Evolutionary conservation across 2,888 invertebrate species (phyloP).

Genomic region (Drosophila pseudotalamancana): DNA sequence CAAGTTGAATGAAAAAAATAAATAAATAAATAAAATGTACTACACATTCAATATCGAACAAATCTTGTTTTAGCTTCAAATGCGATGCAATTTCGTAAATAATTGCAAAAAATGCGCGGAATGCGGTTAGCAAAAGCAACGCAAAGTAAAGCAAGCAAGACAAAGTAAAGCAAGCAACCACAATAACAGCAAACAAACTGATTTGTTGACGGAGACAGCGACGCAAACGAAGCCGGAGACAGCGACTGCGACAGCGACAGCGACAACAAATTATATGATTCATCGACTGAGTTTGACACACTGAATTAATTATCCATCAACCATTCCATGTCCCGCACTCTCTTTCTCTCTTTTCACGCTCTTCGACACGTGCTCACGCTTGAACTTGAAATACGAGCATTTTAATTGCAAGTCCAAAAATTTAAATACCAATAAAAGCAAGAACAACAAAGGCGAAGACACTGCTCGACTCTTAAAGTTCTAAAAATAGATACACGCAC

Average conservation of each 20-base stretch:
- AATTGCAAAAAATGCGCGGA: constrained; percentile 66
- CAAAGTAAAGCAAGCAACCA: not conserved
- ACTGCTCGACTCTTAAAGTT: constrained; percentile 5
- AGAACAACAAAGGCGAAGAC: constrained; percentile 3
- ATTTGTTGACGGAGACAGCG: constrained; percentile 23
- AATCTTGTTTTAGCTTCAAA: constrained; percentile 42
- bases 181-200: constrained; percentile 10
- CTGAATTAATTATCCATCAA: constrained; percentile 59
- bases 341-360: not conserved
- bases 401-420: constrained; percentile 49
- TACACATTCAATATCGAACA: not conserved
- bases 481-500: constrained; percentile 30
- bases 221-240: constrained; percentile 22
- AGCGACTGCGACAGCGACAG: constrained; percentile 21
- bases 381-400: constrained; percentile 66
- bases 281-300: constrained; percentile 64
- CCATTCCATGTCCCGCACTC: not conserved
- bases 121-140: constrained; percentile 55
- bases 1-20: not conserved
- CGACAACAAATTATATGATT: constrained; percentile 53
- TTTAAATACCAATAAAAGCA: constrained; percentile 63
- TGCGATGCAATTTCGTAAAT: constrained; percentile 54
- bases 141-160: constrained; percentile 4
- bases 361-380: constrained; percentile 58
- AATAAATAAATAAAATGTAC: constrained; percentile 3